Conservation (phyloP, 2,797 vertebrate genomes). For the Pipistrellus pipistrellus region DNA sequence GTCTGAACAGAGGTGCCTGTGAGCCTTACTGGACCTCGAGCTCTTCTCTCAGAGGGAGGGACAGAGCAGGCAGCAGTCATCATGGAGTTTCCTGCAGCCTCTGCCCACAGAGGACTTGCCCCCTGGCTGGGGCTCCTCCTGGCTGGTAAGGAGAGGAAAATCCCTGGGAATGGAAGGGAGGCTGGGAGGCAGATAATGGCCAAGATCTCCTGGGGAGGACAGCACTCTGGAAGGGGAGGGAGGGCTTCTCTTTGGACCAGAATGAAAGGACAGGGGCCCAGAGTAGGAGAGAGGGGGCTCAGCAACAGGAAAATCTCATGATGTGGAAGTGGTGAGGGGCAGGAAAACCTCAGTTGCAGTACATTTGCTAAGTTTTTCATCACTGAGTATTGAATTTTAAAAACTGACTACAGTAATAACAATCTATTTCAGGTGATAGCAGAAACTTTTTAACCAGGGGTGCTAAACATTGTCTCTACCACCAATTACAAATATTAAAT, state of each 20-base stretch:
- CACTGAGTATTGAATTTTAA: background rate
- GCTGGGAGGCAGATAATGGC: background rate
- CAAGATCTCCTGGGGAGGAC: background rate
- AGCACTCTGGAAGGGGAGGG: background rate
- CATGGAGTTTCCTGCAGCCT: background rate
- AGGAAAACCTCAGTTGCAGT: background rate
- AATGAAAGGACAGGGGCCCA: accelerated
- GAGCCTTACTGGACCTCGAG: accelerated
- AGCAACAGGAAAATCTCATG: background rate
- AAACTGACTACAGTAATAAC: background rate
- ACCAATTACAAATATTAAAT: background rate
- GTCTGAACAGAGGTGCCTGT: background rate
- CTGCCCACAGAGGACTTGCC: accelerated
- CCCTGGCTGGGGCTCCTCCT: background rate
- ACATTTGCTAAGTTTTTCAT: background rate
- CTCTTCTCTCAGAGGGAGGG: background rate
- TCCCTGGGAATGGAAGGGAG: too few relatives aligned
- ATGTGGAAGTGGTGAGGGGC: too few relatives aligned
- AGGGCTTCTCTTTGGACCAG: background rate
- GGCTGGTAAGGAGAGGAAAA: background rate
- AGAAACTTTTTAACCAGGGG: background rate
- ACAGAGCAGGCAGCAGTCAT: background rate
- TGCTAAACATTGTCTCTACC: too few relatives aligned
- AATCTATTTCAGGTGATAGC: background rate
- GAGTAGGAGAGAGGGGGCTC: too few relatives aligned